phyloP scores from a whole-genome alignment of 2,888 invertebrate genomes.

The Dioctria rufipes region DNA sequence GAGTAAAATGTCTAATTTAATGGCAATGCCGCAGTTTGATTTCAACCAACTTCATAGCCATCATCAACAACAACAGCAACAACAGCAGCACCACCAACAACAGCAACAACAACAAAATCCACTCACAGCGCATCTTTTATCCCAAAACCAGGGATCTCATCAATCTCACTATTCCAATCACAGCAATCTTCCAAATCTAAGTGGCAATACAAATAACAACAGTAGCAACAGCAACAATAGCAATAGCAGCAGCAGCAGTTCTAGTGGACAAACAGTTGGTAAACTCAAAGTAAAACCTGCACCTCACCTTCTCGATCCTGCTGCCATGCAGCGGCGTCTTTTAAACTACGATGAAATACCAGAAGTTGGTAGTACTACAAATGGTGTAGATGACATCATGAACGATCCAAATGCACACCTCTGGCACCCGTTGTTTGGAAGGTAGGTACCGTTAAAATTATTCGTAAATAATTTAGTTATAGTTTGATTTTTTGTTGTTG shows the following conservation, averaged over 20 bases:
- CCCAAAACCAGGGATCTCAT: conserved; percentile 30
- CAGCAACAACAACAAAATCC: conserved; percentile 48
- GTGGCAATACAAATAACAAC: conserved; percentile 61
- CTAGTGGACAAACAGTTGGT: conserved; percentile 65
- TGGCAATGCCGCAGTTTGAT: conserved; percentile 66
- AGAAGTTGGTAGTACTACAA: conserved; percentile 79
- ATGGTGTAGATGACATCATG: conserved; percentile 73
- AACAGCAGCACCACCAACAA: conserved; percentile 59
- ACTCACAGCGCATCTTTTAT: conserved; percentile 15
- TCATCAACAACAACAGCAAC: conserved; percentile 48
- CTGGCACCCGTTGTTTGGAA: conserved; percentile 90
- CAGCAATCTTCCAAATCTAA: conserved; percentile 62
- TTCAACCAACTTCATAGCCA: conserved; percentile 60
- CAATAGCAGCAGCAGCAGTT: conserved; percentile 64
- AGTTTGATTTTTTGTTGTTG: too few relatives aligned
- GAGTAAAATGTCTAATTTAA: conserved; percentile 67
- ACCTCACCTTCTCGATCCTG: conserved; percentile 73
- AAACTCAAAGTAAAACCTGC: conserved; percentile 75
- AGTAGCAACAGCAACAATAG: conserved; percentile 64
- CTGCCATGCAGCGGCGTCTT: conserved; percentile 72
- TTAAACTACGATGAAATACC: conserved; percentile 73
- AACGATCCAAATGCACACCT: conserved; percentile 78
- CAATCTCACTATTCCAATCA: conserved; percentile 58
- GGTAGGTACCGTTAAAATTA: conserved; percentile 74
- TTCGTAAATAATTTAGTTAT: too few relatives aligned